Evolutionary conservation across 2,797 vertebrate species (phyloP), one percentile per base, ranked within the genome.

Genomic region (Anguilla anguilla): DNA sequence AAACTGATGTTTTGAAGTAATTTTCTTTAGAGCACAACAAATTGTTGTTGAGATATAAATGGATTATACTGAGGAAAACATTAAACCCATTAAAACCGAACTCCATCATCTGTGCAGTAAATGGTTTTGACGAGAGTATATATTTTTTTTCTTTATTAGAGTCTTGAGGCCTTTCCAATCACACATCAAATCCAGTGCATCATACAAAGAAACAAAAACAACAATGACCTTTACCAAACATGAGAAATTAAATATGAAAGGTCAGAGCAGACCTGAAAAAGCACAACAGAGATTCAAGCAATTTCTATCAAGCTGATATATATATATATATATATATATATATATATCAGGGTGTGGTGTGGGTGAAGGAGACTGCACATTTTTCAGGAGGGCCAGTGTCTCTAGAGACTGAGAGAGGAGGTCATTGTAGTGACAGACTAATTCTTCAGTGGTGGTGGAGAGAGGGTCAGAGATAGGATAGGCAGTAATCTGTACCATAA

Each of bases 181-280:
- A 89, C 92, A 95, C 92, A 96, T 95, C 94, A 95, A 94, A 96
- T 95, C 91, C 94, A 92, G 94, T 89, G 89, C 64, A 69, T 72
- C 61, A 86, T 49, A 13, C 92, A 93, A 93, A 93, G 92, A 92
- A 95, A 94, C 93, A 94, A 95, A 96, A 96, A 95, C 95, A 95
- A 93, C 88, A n/a, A 85, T 95, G 96, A 96, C 96, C 96, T 96
- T 96, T 97, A 95, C 87, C 93, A 94, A 95, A 95, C 95, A 96
- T 93, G 92, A 88, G 94, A 94, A 95, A 96, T 94, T 94, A 95
- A 95, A 96, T 95, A 95, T 93, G 93, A 96, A 97, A 97, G 95
- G 96, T 96, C 95, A 96, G 88, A 28, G 11, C 88, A 83, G 88
- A 90, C 88, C 89, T 90, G 84, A 88, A 89, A 92, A 89, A 92